Evolutionary conservation across 1,140 invertebrate species (phyloP).

Genomic region (Lordiphosa mommai): DNA sequence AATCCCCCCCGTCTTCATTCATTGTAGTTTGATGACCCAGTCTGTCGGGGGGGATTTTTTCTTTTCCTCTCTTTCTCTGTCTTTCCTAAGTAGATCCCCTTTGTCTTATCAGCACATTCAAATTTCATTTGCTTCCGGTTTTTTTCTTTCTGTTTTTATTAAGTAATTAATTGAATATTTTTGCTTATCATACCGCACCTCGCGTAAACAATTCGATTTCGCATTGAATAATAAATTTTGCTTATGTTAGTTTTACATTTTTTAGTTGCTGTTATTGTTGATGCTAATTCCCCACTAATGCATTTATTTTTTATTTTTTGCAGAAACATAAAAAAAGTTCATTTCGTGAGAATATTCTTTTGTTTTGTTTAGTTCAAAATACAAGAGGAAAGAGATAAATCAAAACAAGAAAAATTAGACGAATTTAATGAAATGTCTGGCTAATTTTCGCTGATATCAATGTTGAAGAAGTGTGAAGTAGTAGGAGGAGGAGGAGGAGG

Average conservation of each 20-base stretch:
- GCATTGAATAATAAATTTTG: constrained; percentile 57
- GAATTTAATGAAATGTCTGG: too few relatives aligned
- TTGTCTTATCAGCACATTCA: too few relatives aligned
- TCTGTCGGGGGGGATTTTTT: too few relatives aligned
- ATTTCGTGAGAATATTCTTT: constrained; percentile 24
- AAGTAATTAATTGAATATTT: constrained; percentile 65
- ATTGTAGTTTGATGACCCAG: too few relatives aligned
- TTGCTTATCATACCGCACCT: constrained; percentile 53
- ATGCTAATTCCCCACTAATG: constrained; percentile 21
- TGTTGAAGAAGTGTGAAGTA: constrained; percentile 6
- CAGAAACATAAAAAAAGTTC: constrained; percentile 37
- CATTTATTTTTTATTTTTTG: constrained; percentile 31
- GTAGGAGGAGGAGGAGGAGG: not conserved
- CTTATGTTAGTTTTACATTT: constrained; percentile 47
- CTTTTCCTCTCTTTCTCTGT: not conserved
- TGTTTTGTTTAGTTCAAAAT: constrained; percentile 13
- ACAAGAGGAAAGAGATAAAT: constrained; percentile 18
- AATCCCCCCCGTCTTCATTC: too few relatives aligned
- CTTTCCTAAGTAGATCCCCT: too few relatives aligned
- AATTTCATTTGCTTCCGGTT: constrained; percentile 5
- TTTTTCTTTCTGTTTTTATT: constrained; percentile 43
- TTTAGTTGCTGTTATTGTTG: constrained; percentile 32
- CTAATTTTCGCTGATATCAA: too few relatives aligned
- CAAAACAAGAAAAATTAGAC: constrained; percentile 19
- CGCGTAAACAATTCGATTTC: constrained; percentile 45